These are phyloP conservation scores for Austrofundulus limnaeus DNA, from an alignment of 2,113 vertebrate genomes.

Conservation along the genomic window DNA sequence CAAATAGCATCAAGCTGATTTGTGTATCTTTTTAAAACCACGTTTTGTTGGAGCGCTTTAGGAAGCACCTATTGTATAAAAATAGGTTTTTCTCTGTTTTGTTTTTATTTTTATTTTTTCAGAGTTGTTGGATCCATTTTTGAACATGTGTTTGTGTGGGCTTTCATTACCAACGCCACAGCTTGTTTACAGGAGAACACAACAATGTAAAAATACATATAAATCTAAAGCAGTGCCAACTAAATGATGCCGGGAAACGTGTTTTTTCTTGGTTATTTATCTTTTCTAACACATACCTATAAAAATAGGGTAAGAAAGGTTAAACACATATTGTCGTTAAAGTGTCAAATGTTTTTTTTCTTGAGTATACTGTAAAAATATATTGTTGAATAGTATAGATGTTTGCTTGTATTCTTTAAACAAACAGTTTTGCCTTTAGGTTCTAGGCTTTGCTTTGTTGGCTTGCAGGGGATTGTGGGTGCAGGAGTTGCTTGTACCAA, in stretches of 20 bases:
- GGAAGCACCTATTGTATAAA: neutral
- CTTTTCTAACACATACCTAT: neutral
- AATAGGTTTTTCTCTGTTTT: neutral
- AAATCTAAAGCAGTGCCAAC: neutral
- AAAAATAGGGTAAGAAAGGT: neutral
- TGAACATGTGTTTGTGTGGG: neutral
- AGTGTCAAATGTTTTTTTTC: neutral
- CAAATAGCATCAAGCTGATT: constrained; percentile 4
- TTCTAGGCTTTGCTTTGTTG: constrained; percentile 20
- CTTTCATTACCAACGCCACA: neutral
- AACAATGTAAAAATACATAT: neutral
- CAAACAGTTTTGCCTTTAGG: constrained; percentile 17
- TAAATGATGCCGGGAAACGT: neutral
- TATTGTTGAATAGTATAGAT: neutral
- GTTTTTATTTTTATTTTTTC: neutral
- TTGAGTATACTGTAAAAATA: neutral
- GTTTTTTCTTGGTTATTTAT: neutral
- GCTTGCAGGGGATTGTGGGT: constrained; percentile 47
- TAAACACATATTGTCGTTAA: neutral
- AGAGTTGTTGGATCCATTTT: neutral
- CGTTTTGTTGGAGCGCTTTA: constrained; percentile 1
- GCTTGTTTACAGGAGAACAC: neutral
- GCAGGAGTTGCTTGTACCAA: constrained; percentile 67
- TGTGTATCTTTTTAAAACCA: neutral
- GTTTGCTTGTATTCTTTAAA: constrained; percentile 5